Evolutionary conservation across 2,888 invertebrate species (phyloP).

Genomic region (Scrobipalpa costella): DNA sequence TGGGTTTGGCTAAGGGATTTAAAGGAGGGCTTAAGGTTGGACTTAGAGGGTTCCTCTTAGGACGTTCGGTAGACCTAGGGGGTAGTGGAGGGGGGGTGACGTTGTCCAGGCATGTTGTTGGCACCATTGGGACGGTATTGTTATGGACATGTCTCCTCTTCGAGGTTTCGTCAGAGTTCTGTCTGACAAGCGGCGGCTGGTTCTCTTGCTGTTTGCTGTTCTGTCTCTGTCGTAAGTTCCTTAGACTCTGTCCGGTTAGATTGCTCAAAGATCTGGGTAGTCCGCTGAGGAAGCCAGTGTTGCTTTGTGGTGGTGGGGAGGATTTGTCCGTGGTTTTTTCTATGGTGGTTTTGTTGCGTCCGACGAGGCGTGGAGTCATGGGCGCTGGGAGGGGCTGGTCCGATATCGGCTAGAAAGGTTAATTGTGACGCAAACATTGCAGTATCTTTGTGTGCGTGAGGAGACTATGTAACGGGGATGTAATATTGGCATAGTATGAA

Average conservation of each 20-base stretch:
- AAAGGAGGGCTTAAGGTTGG: conserved; percentile 42
- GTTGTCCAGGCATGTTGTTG: conserved; percentile 70
- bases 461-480: conserved; percentile 11
- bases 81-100: conserved; percentile 66
- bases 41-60: conserved; percentile 51
- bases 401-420: conserved; percentile 17
- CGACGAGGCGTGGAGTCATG: conserved; percentile 40
- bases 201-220: conserved; percentile 48
- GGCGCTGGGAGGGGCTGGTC: conserved; percentile 33
- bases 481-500: too few relatives aligned
- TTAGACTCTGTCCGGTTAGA: conserved; percentile 71
- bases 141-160: conserved; percentile 55
- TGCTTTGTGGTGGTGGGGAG: conserved; percentile 36
- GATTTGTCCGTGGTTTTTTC: conserved; percentile 40
- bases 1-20: conserved; percentile 53
- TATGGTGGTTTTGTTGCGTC: conserved; percentile 39
- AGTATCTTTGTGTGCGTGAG: conserved; percentile 27
- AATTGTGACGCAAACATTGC: conserved; percentile 17
- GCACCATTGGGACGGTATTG: conserved; percentile 66
- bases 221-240: conserved; percentile 61
- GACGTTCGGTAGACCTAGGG: conserved; percentile 59
- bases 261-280: conserved; percentile 73
- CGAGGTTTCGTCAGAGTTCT: conserved; percentile 59
- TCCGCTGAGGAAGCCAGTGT: conserved; percentile 68
- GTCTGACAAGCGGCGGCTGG: conserved; percentile 55